These are phyloP conservation scores for Drosophila putrida DNA, from an alignment of 2,888 invertebrate genomes.

Conservation along the genomic window DNA sequence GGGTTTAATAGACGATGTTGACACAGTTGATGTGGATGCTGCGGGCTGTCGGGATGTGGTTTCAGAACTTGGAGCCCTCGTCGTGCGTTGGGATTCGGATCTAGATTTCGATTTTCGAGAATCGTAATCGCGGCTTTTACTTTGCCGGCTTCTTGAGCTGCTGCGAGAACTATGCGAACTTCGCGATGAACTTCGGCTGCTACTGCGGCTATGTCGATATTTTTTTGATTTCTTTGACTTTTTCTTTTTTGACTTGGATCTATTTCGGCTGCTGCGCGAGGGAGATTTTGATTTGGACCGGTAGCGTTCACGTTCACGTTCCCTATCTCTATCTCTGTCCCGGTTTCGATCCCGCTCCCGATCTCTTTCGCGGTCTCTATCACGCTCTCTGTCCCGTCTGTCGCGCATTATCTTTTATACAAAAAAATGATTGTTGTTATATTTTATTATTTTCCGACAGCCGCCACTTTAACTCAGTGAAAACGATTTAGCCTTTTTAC, in stretches of 20 bases:
- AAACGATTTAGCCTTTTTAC: too few relatives aligned
- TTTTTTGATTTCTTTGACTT: slow-evolving; percentile 81
- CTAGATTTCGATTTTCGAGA: slow-evolving; percentile 70
- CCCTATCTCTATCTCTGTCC: slow-evolving; percentile 52
- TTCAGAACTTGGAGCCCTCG: slow-evolving; percentile 73
- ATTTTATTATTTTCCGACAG: neutral
- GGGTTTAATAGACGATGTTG: slow-evolving; percentile 46
- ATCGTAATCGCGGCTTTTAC: slow-evolving; percentile 60
- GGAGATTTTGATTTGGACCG: slow-evolving; percentile 73
- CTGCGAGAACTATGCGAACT: slow-evolving; percentile 62
- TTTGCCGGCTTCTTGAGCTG: slow-evolving; percentile 68
- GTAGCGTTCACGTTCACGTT: slow-evolving; percentile 63
- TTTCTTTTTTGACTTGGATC: slow-evolving; percentile 79
- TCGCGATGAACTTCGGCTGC: slow-evolving; percentile 69
- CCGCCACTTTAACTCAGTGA: neutral
- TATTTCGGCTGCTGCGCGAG: slow-evolving; percentile 48
- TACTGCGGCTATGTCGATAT: slow-evolving; percentile 77
- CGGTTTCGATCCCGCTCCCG: slow-evolving; percentile 56
- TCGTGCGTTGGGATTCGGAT: slow-evolving; percentile 62
- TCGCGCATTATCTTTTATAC: slow-evolving; percentile 62
- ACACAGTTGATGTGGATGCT: neutral
- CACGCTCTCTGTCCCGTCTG: slow-evolving; percentile 55
- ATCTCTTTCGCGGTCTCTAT: slow-evolving; percentile 56
- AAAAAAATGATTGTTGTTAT: neutral
- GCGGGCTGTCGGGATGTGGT: slow-evolving; percentile 56